These are phyloP conservation scores for Novumbra hubbsi DNA, from an alignment of 2,797 vertebrate species.

Conservation along the genomic window DNA sequence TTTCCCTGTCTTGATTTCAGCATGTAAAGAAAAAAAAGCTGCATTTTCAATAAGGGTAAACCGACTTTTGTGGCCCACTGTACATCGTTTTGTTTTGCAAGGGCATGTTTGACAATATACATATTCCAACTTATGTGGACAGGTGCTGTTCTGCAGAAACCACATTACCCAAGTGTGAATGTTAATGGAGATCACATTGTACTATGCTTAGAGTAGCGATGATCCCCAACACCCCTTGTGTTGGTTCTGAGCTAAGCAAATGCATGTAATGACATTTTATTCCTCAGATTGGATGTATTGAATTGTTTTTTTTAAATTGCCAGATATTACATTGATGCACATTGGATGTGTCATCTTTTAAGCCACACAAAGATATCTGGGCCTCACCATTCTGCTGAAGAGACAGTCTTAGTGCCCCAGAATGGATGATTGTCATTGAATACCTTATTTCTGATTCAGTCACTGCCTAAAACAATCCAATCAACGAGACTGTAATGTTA, in stretches of 20 bases:
- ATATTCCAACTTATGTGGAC: not conserved
- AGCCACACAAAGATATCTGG: not conserved
- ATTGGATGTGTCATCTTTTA: not conserved
- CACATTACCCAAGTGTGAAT: not conserved
- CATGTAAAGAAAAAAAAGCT: too few relatives aligned
- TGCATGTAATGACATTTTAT: too few relatives aligned
- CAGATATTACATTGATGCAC: too few relatives aligned
- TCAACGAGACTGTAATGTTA: conserved; percentile 18
- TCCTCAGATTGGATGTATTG: too few relatives aligned
- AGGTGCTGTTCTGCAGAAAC: not conserved
- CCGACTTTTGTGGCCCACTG: too few relatives aligned
- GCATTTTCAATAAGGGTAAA: too few relatives aligned
- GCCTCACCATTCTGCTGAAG: not conserved
- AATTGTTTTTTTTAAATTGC: too few relatives aligned
- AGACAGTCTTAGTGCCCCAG: not conserved
- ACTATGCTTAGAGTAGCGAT: not conserved
- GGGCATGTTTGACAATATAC: too few relatives aligned
- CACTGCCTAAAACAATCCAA: conserved; percentile 15
- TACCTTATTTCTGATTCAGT: not conserved
- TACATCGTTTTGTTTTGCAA: too few relatives aligned
- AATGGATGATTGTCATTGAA: not conserved
- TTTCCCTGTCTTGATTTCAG: too few relatives aligned
- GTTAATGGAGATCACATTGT: not conserved
- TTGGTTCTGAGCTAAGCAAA: too few relatives aligned
- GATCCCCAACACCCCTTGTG: not conserved